Evolutionary conservation across 2,113 vertebrate species (phyloP).

Genomic region (Archilochus colubris): DNA sequence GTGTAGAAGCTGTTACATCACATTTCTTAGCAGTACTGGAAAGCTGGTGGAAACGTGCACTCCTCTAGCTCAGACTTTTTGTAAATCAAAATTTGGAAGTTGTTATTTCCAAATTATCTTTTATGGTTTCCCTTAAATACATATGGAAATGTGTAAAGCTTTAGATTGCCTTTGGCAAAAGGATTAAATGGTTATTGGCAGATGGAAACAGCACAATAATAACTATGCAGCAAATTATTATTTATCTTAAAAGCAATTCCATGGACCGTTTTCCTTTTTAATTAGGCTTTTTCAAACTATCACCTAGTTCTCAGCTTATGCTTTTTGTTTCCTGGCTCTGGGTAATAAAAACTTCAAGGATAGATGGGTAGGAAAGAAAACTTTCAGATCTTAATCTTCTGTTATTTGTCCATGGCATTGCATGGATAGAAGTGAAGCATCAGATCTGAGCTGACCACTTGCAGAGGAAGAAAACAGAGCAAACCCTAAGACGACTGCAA

Average conservation of each 20-base stretch:
- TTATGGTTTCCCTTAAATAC: neutral
- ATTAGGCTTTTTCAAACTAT: conserved; percentile 16
- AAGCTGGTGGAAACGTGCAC: neutral
- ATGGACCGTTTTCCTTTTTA: conserved; percentile 41
- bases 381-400: neutral
- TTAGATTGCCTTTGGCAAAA: conserved; percentile 36
- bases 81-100: neutral
- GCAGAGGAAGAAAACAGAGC: conserved; percentile 25
- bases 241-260: conserved; percentile 39
- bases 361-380: neutral
- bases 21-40: neutral
- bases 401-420: neutral
- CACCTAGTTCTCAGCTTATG: neutral
- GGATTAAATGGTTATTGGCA: conserved; percentile 47
- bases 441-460: neutral
- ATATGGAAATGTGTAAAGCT: conserved; percentile 4
- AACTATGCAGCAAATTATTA: conserved; percentile 46
- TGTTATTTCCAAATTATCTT: neutral
- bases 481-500: neutral
- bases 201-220: conserved; percentile 19
- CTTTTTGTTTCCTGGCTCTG: conserved; percentile 33
- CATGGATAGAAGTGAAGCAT: neutral
- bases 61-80: neutral
- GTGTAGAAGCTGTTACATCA: neutral
- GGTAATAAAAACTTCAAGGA: neutral